Evolutionary conservation across 2,113 vertebrate species (phyloP), one percentile per base, ranked within the genome.

Genomic region (Solea solea): DNA sequence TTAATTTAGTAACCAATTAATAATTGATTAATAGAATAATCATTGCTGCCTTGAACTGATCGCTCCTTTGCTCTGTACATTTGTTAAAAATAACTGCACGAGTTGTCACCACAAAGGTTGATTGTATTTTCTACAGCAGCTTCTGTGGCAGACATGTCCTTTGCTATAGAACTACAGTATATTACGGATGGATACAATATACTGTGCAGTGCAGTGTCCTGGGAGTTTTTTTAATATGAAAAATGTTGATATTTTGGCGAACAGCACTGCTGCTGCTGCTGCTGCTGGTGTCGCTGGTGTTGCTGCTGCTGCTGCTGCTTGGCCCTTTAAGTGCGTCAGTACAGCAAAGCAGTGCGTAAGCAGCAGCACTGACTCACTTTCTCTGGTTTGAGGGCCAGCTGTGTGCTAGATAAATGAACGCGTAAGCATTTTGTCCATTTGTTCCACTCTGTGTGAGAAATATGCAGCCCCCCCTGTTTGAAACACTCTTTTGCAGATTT

Each of bases 391-490:
- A 68, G 74, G 75, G 66, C 76, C 88, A 92, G 86, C 85, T 91
- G 90, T 88, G 89, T 87, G 81, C 90, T 76, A 90, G 59, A 90
- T 89, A 90, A 89, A 86, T 48, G 45, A 81, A 69, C 80, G 56
- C 77, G 65, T 88, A 73, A 86, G 86, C 88, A 82, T 48, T 54
- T 80, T 88, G 65, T 71, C 61, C 5, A 1, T 56, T 64, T 64
- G 34, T 42, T 68, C 50, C 42, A 45, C 13, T 0, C 59, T 25
- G 5, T 62, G 49, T 67, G 53, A 69, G 53, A 55, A 61, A 85
- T 46, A 15, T 72, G 11, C 40, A 16, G 52, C 63, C 73, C 9
- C 44, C 63, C 73, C 13, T 12, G 45, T 64, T 41, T 64, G 6
- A 79, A 77, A 54, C 59, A 63, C 7, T 15, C 15, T 6, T 12